phyloP scores from a whole-genome alignment of 2,797 vertebrate species.

The Microctenopoma stevenorrisi region DNA sequence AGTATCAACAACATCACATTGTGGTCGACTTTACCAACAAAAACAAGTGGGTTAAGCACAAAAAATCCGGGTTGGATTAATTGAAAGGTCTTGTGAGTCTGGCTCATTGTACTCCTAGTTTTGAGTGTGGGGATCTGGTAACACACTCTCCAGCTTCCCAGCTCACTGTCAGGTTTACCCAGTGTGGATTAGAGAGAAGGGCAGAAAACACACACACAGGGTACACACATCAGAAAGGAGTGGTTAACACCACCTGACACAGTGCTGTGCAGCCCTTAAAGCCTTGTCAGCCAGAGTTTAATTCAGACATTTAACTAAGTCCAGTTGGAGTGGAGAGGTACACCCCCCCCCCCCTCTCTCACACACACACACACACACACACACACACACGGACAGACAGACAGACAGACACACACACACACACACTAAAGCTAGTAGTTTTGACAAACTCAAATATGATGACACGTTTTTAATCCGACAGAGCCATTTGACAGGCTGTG shows the following conservation, averaged over 20 bases:
- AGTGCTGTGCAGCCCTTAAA: conserved; percentile 39
- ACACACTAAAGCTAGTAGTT: conserved; percentile 7
- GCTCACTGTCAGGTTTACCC: background rate
- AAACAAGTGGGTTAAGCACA: too few species aligned
- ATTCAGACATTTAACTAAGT: conserved; percentile 56
- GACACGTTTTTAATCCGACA: conserved; percentile 52
- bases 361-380: background rate
- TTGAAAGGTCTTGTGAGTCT: background rate
- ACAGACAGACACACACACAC: background rate
- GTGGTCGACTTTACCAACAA: too few species aligned
- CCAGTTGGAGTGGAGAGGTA: conserved; percentile 29
- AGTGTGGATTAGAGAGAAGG: conserved; percentile 26
- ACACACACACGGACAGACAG: too few species aligned
- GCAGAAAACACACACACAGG: conserved; percentile 6
- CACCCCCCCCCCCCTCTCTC: background rate
- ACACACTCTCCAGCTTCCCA: background rate
- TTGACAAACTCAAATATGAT: conserved; percentile 36
- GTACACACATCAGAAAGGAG: conserved; percentile 22
- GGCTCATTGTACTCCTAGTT: background rate
- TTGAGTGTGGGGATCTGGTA: conserved; percentile 7
- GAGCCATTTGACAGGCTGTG: conserved; percentile 27
- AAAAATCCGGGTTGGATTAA: too few species aligned
- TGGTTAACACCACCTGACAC: conserved; percentile 47
- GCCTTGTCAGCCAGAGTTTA: conserved; percentile 50
- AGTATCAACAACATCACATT: too few species aligned